Conservation (phyloP, 2,888 invertebrate genomes). For the Oscheius sp. region DNA sequence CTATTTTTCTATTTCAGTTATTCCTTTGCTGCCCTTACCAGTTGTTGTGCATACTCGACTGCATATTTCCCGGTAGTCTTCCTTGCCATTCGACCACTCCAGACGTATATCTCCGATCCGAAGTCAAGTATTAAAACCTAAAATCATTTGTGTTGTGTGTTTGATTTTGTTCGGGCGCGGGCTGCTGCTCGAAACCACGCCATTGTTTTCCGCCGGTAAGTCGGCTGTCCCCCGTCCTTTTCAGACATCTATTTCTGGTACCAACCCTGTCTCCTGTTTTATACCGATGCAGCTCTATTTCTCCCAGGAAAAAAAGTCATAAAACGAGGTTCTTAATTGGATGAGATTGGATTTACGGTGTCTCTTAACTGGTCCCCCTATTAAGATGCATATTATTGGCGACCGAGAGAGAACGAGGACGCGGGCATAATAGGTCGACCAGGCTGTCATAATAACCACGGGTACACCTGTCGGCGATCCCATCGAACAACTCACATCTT, state of each 20-base stretch:
- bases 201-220: slow-evolving; percentile 17
- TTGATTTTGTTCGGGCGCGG: neutral
- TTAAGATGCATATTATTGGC: slow-evolving; percentile 29
- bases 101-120: slow-evolving; percentile 67
- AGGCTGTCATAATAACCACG: slow-evolving; percentile 17
- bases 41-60: slow-evolving; percentile 58
- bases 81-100: slow-evolving; percentile 61
- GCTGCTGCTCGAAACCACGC: neutral
- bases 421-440: slow-evolving; percentile 33
- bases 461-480: slow-evolving; percentile 12
- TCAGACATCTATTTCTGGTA: neutral
- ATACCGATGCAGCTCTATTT: neutral
- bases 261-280: too few relatives aligned
- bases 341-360: slow-evolving; percentile 1
- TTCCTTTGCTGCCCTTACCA: too few relatives aligned
- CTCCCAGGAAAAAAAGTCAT: neutral
- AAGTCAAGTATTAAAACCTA: slow-evolving; percentile 67
- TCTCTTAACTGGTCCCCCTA: slow-evolving; percentile 1
- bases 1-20: slow-evolving; percentile 22
- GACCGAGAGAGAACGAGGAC: slow-evolving; percentile 3
- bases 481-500: slow-evolving; percentile 28
- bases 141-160: slow-evolving; percentile 34
- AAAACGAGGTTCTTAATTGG: neutral
- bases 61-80: slow-evolving; percentile 55
- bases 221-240: neutral